Evolutionary conservation across 2,888 invertebrate genomes (phyloP), one percentile per base, ranked within the genome.

Genomic region (Isoperla grammatica): DNA sequence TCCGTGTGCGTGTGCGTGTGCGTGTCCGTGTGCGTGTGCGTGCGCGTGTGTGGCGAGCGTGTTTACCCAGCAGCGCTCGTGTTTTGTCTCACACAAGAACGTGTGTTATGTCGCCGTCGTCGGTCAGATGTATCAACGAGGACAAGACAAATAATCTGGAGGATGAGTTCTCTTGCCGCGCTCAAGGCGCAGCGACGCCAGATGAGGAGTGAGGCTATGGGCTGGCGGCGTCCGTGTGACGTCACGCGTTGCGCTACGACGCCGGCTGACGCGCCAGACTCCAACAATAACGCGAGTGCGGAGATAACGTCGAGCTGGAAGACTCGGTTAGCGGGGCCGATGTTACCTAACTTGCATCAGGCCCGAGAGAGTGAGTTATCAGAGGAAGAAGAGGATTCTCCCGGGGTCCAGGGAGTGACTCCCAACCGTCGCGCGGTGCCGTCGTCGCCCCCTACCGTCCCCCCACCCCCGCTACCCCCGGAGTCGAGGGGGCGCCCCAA

Each of bases 141-240:
- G 48, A 17, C 15, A 20, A 17, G 19, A n/a, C 13, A n/a, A 13
- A n/a, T 15, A n/a, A 23, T n/a, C 22, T 20, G 48, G 13, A 8
- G 8, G 29, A 29, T 29, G 29, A 29, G 29, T 29, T 29, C 63
- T 19, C 48, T 63, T 19, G 60, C 62, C 59, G 63, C 61, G 37
- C 61, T 63, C n/a, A 63, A 63, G 49, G 53, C 55, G 17, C 40
- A 48, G 11, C 59, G 57, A 19, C 59, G 57, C 46, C 57, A 57
- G 29, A 42, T 46, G 12, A 56, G 42, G 20, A 56, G 57, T 42
- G 42, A 61, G 12, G 29, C 61, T 19, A 62, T 23, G 54, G 56
- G 39, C 29, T 59, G 42, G 20, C 49, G 12, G 15, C 49, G 29
- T 20, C 57, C 15, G 43, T 1, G n/a, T 42, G 2, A 19, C 56